Percentiles rank a stretch among this genome's conserved stretches.
Evolutionary conservation across 2,888 invertebrate genomes (phyloP).

Genomic region (Catotricha subobsoleta): DNA sequence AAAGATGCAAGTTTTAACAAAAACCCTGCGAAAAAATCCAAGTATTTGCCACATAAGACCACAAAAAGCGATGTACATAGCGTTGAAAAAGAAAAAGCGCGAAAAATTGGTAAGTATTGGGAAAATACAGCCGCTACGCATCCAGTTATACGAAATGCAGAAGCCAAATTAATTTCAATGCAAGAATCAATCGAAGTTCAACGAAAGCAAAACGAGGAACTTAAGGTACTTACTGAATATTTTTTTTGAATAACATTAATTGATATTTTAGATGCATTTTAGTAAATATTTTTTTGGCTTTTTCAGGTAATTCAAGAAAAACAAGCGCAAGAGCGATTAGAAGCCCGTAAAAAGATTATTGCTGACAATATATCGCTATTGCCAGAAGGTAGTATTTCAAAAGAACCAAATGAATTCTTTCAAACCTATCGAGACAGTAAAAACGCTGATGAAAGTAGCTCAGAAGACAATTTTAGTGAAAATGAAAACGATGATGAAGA

Average conservation of each 20-base stretch:
- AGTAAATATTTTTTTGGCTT: neutral
- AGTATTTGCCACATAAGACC: conserved; percentile 24
- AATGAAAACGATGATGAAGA: conserved; percentile 3
- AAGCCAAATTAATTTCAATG: conserved; percentile 19
- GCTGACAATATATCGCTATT: conserved; percentile 1
- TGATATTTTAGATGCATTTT: neutral
- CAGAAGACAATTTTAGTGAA: conserved; percentile 1
- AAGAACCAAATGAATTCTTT: conserved; percentile 5
- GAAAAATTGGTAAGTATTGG: conserved; percentile 22
- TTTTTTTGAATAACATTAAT: neutral
- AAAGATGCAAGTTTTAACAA: neutral
- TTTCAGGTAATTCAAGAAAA: conserved; percentile 2
- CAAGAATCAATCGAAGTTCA: conserved; percentile 25
- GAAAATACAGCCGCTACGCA: conserved; percentile 28
- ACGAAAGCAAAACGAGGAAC: conserved; percentile 18
- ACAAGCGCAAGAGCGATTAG: conserved; percentile 7
- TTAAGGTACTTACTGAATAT: conserved; percentile 22
- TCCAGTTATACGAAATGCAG: conserved; percentile 21
- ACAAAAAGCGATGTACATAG: conserved; percentile 25
- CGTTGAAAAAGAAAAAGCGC: conserved; percentile 22
- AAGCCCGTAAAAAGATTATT: neutral
- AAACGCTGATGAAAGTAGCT: neutral
- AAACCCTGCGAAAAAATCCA: conserved; percentile 14
- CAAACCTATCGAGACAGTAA: conserved; percentile 5
- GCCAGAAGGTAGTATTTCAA: neutral